Conservation (phyloP, 1,140 invertebrate species). For the Papilio polyxenes region DNA sequence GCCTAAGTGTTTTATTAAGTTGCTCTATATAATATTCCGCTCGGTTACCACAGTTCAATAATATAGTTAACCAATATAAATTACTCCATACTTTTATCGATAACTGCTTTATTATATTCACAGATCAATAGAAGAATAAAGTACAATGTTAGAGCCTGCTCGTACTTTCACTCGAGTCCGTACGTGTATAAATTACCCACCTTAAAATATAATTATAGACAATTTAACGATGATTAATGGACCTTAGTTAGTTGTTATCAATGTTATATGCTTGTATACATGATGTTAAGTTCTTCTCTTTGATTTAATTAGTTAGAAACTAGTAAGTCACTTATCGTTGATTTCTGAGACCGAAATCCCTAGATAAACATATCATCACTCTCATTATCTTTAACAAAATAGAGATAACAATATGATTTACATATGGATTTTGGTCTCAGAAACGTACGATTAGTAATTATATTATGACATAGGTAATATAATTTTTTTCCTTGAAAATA, state of each 20-base stretch:
- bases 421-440: no score
- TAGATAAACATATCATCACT: no score
- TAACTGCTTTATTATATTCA: conserved; percentile 8
- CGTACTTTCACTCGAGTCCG: conserved; percentile 31
- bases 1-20: not conserved
- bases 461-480: no score
- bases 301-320: not conserved
- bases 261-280: conserved; percentile 32
- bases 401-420: no score
- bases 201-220: conserved; percentile 39
- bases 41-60: not conserved
- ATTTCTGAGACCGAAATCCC: no score
- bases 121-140: conserved; percentile 17
- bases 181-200: conserved; percentile 30
- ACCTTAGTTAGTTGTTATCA: conserved; percentile 31
- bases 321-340: no score
- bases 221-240: conserved; percentile 39
- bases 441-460: no score
- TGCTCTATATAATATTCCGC: not conserved
- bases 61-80: conserved; percentile 10
- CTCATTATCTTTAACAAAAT: no score
- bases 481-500: no score
- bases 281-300: conserved; percentile 10
- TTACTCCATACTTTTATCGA: not conserved
- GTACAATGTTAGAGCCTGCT: conserved; percentile 18